These are phyloP conservation scores for Spermophilus dauricus DNA, from an alignment of 2,113 vertebrate species.

Conservation along the genomic window DNA sequence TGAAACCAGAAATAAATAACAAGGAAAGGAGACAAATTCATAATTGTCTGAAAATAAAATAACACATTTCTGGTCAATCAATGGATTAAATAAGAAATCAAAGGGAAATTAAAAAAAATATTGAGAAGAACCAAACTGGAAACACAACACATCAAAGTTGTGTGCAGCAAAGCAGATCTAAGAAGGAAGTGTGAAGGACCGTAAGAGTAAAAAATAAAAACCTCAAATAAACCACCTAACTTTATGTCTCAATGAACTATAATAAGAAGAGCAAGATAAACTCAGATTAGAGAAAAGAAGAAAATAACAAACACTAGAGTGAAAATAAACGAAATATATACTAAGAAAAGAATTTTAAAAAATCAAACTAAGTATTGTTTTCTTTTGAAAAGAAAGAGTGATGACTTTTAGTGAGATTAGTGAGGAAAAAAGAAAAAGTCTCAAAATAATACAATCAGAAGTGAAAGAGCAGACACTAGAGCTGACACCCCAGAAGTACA, in stretches of 20 bases:
- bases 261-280: not conserved
- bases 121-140: not conserved
- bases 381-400: not conserved
- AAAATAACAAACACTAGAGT: not conserved
- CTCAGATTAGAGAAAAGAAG: not conserved
- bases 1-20: not conserved
- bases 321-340: not conserved
- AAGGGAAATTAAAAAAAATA: not conserved
- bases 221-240: too few relatives aligned
- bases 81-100: not conserved
- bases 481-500: not conserved
- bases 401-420: not conserved
- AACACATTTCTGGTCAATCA: not conserved
- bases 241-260: not conserved
- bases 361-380: not conserved
- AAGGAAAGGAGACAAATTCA: not conserved
- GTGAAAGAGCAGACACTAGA: not conserved
- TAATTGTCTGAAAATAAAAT: not conserved
- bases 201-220: not conserved
- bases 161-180: not conserved
- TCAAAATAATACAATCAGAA: not conserved
- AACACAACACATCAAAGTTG: not conserved
- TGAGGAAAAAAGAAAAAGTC: not conserved
- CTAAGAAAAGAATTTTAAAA: not conserved
- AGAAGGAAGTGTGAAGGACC: not conserved